Percentiles rank a stretch among this genome's conserved stretches.
phyloP scores from a whole-genome alignment of 2,888 invertebrate genomes.

The Cheilosia grossa region DNA sequence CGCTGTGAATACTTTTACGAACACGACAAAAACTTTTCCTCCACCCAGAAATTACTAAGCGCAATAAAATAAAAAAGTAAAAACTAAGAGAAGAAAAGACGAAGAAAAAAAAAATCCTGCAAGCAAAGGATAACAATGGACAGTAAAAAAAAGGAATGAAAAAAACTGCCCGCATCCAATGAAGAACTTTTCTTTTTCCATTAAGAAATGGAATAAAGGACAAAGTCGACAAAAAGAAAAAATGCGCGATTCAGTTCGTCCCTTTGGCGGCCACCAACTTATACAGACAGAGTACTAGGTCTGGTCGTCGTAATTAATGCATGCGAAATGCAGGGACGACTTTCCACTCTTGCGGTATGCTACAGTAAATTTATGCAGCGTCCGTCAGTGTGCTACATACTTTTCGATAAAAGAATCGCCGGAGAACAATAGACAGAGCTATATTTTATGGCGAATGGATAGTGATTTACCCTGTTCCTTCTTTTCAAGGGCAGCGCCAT shows the following conservation, averaged over 20 bases:
- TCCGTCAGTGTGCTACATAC: constrained; percentile 25
- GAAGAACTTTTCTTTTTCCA: constrained; percentile 66
- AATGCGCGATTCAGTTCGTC: constrained; percentile 33
- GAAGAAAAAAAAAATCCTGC: constrained; percentile 11
- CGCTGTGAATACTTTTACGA: constrained; percentile 41
- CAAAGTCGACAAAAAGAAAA: constrained; percentile 47
- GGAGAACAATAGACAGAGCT: constrained; percentile 4
- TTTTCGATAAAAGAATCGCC: constrained; percentile 3
- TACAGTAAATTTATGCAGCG: constrained; percentile 55
- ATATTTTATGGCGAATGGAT: not conserved
- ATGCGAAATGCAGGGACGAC: constrained; percentile 42
- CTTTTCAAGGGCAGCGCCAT: too few species aligned
- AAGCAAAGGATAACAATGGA: constrained; percentile 52
- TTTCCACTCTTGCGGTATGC: constrained; percentile 46
- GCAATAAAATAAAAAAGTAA: constrained; percentile 25
- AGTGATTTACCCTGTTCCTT: constrained; percentile 5
- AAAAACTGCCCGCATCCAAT: constrained; percentile 26
- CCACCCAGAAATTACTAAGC: constrained; percentile 47
- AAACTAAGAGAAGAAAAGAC: not conserved
- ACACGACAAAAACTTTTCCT: constrained; percentile 14
- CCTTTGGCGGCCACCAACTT: not conserved
- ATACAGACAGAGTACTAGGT: not conserved
- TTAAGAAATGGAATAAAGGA: constrained; percentile 66
- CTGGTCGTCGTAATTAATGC: constrained; percentile 51
- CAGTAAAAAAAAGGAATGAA: constrained; percentile 2